Conservation (phyloP, 1,140 invertebrate genomes). For the Stratiolaelaps scimitus region DNA sequence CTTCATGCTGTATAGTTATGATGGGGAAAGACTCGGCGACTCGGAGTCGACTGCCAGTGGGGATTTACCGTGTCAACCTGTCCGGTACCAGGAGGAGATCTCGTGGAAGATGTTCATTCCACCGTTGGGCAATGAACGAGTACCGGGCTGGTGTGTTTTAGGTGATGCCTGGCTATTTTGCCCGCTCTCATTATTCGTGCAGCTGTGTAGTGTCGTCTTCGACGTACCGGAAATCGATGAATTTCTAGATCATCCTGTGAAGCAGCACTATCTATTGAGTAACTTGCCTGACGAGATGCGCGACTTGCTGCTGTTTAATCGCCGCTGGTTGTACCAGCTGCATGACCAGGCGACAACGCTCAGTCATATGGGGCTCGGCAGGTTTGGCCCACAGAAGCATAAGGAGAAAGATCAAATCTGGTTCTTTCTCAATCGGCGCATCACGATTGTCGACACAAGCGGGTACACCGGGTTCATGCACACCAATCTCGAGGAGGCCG, state of each 20-base stretch:
- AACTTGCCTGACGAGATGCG: constrained; percentile 42
- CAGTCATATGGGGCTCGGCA: constrained; percentile 55
- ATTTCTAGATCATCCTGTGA: constrained; percentile 54
- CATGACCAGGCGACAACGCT: constrained; percentile 48
- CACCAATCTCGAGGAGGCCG: constrained; percentile 37
- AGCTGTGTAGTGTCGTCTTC: constrained; percentile 51
- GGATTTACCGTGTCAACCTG: constrained; percentile 34
- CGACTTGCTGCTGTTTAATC: constrained; percentile 46
- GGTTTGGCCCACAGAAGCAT: constrained; percentile 53
- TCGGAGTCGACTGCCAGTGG: constrained; percentile 36
- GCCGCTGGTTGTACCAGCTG: constrained; percentile 53
- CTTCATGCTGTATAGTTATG: constrained; percentile 53
- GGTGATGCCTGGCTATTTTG: constrained; percentile 57
- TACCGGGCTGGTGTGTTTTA: constrained; percentile 58
- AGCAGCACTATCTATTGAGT: constrained; percentile 52
- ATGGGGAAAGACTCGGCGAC: constrained; percentile 38
- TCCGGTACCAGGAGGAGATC: constrained; percentile 41
- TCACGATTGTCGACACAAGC: constrained; percentile 53
- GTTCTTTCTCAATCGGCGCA: constrained; percentile 54
- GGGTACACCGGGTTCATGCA: constrained; percentile 38
- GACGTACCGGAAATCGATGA: constrained; percentile 49
- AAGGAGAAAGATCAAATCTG: constrained; percentile 59
- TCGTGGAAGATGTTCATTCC: constrained; percentile 62
- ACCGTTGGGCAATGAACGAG: constrained; percentile 51
- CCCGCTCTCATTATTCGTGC: constrained; percentile 57